These are phyloP conservation scores for Cylas formicarius DNA, from an alignment of 1,140 invertebrate genomes.

Conservation along the genomic window DNA sequence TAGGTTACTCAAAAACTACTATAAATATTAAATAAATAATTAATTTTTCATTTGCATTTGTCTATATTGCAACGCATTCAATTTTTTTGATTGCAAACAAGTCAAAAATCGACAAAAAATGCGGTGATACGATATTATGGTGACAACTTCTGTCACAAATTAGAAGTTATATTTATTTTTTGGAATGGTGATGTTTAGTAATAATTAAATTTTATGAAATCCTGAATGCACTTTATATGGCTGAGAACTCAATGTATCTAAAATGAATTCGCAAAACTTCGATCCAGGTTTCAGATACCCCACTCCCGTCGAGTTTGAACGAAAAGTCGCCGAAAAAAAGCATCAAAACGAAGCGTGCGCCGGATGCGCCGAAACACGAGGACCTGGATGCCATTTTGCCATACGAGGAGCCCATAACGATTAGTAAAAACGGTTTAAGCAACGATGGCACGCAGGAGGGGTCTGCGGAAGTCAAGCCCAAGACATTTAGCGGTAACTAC, in stretches of 20 bases:
- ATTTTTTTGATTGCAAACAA: no score
- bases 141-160: no score
- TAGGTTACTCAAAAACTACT: no score
- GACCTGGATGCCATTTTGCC: conserved; percentile 41
- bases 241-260: not conserved
- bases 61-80: no score
- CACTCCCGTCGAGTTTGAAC: conserved; percentile 19
- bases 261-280: conserved; percentile 2
- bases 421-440: conserved; percentile 1
- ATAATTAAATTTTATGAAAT: no score
- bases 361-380: conserved; percentile 42
- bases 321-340: conserved; percentile 33
- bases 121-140: no score
- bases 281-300: conserved; percentile 31
- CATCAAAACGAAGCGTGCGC: conserved; percentile 33
- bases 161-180: no score
- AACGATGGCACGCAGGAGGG: conserved; percentile 36
- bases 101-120: no score
- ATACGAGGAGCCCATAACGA: conserved; percentile 47
- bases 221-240: conserved; percentile 2
- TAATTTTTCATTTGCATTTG: no score
- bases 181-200: no score
- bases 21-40: no score
- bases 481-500: conserved; percentile 37
- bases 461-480: conserved; percentile 41